Conservation (phyloP, 1,140 invertebrate species). For the Stegodyphus mimosarum region DNA sequence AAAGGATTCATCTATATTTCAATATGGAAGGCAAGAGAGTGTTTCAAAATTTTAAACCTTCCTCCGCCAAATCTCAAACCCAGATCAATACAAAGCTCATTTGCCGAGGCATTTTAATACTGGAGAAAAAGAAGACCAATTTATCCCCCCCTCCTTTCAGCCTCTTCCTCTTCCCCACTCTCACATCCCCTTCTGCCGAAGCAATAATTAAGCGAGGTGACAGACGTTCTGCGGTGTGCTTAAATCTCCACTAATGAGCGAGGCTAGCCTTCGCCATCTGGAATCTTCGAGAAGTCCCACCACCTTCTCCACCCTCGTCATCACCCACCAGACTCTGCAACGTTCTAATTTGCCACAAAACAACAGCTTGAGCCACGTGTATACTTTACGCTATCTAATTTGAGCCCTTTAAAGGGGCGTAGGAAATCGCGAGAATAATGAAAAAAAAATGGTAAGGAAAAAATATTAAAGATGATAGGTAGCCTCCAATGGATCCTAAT, state of each 20-base stretch:
- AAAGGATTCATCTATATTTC: too few relatives aligned
- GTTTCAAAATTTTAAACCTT: too few relatives aligned
- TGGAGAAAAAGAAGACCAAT: constrained; percentile 38
- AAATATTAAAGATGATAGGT: constrained; percentile 49
- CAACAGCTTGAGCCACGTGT: constrained; percentile 49
- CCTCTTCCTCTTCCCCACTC: background rate
- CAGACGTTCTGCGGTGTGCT: constrained; percentile 50
- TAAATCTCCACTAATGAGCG: constrained; percentile 51
- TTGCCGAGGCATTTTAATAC: constrained; percentile 58
- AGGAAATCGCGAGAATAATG: background rate
- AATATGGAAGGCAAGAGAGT: too few relatives aligned
- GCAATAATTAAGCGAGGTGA: constrained; percentile 60
- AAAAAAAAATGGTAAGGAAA: background rate
- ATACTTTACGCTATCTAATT: constrained; percentile 24
- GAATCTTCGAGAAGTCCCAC: constrained; percentile 31
- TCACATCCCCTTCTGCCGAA: constrained; percentile 4
- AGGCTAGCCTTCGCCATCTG: constrained; percentile 40
- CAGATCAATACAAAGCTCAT: constrained; percentile 57
- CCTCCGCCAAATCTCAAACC: too few relatives aligned
- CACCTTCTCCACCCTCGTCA: background rate
- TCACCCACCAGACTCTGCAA: background rate
- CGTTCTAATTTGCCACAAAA: constrained; percentile 54
- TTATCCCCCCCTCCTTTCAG: background rate
- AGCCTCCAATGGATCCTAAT: constrained; percentile 2
- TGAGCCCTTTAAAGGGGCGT: constrained; percentile 28